A percentile compares a stretch with the other conserved stretches of the same genome.
These are phyloP conservation scores for Drosophila leontia DNA, from an alignment of 1,140 invertebrate genomes.

Conservation along the genomic window DNA sequence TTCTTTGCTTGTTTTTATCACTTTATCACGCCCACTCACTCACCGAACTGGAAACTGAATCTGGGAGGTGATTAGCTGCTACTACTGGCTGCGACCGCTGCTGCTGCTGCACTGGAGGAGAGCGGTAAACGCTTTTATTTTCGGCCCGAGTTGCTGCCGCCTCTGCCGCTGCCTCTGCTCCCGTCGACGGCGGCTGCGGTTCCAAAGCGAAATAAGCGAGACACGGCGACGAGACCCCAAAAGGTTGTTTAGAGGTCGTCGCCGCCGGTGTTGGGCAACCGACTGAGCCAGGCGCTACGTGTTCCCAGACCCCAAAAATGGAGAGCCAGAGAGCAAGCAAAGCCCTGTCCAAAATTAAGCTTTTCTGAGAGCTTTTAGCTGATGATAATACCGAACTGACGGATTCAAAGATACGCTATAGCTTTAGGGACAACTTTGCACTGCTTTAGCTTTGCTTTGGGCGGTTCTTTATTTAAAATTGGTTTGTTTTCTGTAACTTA, in stretches of 20 bases:
- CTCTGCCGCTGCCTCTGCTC: conserved; percentile 15
- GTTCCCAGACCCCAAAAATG: conserved; percentile 38
- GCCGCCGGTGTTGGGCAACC: conserved; percentile 69
- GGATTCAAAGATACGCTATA: not conserved
- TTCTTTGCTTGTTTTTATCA: conserved; percentile 32
- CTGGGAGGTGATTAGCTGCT: conserved; percentile 60
- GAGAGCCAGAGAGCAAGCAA: not conserved
- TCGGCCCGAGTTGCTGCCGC: conserved; percentile 32
- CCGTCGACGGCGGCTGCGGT: conserved; percentile 38
- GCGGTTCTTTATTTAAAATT: conserved; percentile 8
- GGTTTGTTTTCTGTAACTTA: not conserved
- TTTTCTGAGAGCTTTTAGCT: conserved; percentile 42
- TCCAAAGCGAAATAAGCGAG: conserved; percentile 73
- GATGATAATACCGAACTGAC: not conserved
- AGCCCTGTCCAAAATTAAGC: conserved; percentile 57
- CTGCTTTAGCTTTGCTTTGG: conserved; percentile 26
- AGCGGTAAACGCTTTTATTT: conserved; percentile 73
- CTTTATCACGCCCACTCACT: conserved; percentile 49
- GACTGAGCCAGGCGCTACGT: conserved; percentile 53
- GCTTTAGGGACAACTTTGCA: conserved; percentile 5
- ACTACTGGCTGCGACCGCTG: conserved; percentile 76
- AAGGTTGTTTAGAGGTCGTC: conserved; percentile 82
- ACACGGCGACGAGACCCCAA: conserved; percentile 69
- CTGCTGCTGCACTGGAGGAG: conserved; percentile 78
- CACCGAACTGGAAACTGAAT: conserved; percentile 76